Evolutionary conservation across 2,797 vertebrate species (phyloP), one percentile per base, ranked within the genome.

Genomic region (Chelon auratus): DNA sequence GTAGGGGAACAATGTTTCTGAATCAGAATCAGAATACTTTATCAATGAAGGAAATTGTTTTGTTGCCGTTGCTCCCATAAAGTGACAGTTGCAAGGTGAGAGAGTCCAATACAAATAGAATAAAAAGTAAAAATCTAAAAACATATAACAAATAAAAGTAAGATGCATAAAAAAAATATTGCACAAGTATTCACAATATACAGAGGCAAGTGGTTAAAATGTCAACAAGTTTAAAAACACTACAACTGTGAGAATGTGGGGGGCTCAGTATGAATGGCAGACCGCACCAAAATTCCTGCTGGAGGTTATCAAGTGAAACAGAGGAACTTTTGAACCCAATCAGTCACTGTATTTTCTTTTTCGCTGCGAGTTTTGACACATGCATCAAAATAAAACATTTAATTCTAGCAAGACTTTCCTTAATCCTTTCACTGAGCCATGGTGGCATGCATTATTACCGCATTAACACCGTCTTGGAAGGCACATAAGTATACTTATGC

Each of bases 361-460:
- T 57, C 20, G 39, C 14, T 24, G 18, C 8, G 0, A 50, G 37
- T 52, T 78, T 75, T 62, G n/a, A 61, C 1, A 61, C 33, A 55
- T 53, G 42, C 6, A 64, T 52, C 59, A 71, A 67, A 72, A 68
- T 13, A 60, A 54, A 51, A 39, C 33, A 40, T 1, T 0, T n/a
- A 47, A 54, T 15, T 73, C 56, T 52, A n/a, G 36, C 14, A 74
- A 70, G 81, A 62, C 9, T 45, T 37, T 50, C 17, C 18, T 39
- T 67, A 75, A 80, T 67, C 65, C 30, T 75, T 64, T 60, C 62
- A 52, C 22, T 59, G 57, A 62, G 55, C 42, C 54, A 68, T 22
- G 33, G 47, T 73, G 78, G 70, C 37, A 40, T 68, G 62, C 59
- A 52, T 66, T 86, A 61, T 74, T 77, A 64, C 15, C 0, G 39